Evolutionary conservation across 2,888 invertebrate genomes (phyloP).

Genomic region (Dusona sp.): DNA sequence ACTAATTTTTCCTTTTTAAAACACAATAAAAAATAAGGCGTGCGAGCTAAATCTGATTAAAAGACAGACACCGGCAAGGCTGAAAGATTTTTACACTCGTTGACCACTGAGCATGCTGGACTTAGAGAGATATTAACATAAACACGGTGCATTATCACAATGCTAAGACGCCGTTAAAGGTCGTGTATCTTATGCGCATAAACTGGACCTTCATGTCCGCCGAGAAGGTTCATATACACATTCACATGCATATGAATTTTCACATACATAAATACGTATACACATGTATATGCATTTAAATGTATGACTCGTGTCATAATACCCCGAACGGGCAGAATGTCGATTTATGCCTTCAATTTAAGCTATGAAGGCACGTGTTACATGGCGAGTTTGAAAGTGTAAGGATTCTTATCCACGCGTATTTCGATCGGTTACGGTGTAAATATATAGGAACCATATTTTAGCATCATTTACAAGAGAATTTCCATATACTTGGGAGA

Average conservation of each 20-base stretch:
- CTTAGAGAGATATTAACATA: constrained; percentile 76
- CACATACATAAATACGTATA: background rate
- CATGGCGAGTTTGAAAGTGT: constrained; percentile 12
- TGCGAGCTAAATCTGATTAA: background rate
- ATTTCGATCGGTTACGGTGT: constrained; percentile 14
- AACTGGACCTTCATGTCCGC: constrained; percentile 66
- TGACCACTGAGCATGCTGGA: constrained; percentile 63
- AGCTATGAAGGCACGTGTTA: background rate
- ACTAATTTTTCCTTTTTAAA: background rate
- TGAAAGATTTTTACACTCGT: constrained; percentile 25
- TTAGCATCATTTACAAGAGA: constrained; percentile 37
- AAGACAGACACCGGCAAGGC: background rate
- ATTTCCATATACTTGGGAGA: constrained; percentile 37
- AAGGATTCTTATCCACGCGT: background rate
- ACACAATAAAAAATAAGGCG: constrained; percentile 45
- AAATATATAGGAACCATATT: constrained; percentile 17
- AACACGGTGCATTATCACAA: constrained; percentile 78
- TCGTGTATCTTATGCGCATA: constrained; percentile 75
- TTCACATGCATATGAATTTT: constrained; percentile 8
- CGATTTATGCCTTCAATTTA: constrained; percentile 3
- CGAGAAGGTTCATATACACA: constrained; percentile 45
- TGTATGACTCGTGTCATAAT: constrained; percentile 52
- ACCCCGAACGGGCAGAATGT: constrained; percentile 51
- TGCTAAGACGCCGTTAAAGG: constrained; percentile 76
- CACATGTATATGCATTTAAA: constrained; percentile 11